A percentile compares a stretch with the other conserved stretches of the same genome.
Evolutionary conservation across 2,797 vertebrate species (phyloP).

Genomic region (Anabas testudineus): DNA sequence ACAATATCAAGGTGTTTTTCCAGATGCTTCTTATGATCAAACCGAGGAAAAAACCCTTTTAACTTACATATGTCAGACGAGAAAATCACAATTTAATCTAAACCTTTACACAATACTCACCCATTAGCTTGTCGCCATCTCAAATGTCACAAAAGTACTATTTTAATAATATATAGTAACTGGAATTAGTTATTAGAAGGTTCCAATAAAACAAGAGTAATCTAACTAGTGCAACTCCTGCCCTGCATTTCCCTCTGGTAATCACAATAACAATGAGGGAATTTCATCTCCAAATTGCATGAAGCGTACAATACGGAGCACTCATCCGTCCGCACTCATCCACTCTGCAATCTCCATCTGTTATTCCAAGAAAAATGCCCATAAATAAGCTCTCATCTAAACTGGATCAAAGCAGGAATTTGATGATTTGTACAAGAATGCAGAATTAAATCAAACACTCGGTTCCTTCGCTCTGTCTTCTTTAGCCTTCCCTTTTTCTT

Average conservation of each 20-base stretch:
- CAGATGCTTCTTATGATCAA: too few species aligned
- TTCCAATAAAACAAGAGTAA: not conserved
- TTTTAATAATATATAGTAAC: not conserved
- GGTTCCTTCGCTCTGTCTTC: not conserved
- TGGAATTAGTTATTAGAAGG: not conserved
- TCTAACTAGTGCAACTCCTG: not conserved
- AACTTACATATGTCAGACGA: conserved; percentile 3
- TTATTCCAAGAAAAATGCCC: conserved; percentile 52
- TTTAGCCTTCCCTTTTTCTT: not conserved
- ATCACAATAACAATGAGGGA: conserved; percentile 41
- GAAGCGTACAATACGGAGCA: conserved; percentile 24
- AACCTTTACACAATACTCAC: not conserved
- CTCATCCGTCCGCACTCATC: conserved; percentile 37
- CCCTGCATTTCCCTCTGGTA: conserved; percentile 20
- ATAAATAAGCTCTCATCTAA: conserved; percentile 41
- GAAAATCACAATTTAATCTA: not conserved
- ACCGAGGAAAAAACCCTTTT: not conserved
- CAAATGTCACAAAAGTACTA: not conserved
- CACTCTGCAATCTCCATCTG: conserved; percentile 53
- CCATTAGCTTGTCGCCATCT: not conserved
- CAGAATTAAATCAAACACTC: conserved; percentile 31
- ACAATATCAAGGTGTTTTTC: not conserved
- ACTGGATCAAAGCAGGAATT: conserved; percentile 46
- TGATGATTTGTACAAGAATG: conserved; percentile 19
- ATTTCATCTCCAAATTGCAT: conserved; percentile 28